Percentiles rank a stretch among this genome's conserved stretches.
These are phyloP conservation scores for Macrosteles quadrilineatus DNA, from an alignment of 1,140 invertebrate genomes.

Conservation along the genomic window DNA sequence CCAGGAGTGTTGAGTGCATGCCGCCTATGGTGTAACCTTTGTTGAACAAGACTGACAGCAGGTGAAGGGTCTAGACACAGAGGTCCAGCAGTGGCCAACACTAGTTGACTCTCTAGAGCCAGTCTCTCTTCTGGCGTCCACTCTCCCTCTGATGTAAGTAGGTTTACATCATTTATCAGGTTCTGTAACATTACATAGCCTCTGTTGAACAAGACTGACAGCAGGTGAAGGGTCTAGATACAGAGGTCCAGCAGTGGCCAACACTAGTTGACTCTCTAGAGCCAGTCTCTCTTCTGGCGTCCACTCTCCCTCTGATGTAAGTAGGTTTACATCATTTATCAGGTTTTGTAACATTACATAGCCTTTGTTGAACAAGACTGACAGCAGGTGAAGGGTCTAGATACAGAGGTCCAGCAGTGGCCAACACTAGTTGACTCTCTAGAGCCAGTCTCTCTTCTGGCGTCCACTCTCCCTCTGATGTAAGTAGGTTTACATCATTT, in stretches of 20 bases:
- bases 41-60: constrained; percentile 68
- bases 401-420: too few relatives aligned
- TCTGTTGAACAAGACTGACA: too few relatives aligned
- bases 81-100: constrained; percentile 79
- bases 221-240: too few relatives aligned
- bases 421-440: too few relatives aligned
- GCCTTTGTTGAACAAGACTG: too few relatives aligned
- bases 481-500: too few relatives aligned
- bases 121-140: constrained; percentile 79
- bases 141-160: constrained; percentile 63
- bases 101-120: constrained; percentile 76
- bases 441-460: too few relatives aligned
- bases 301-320: constrained; percentile 68
- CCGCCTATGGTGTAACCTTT: constrained; percentile 70
- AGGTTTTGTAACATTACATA: constrained; percentile 67
- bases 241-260: constrained; percentile 79
- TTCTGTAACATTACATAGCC: constrained; percentile 61
- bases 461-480: too few relatives aligned
- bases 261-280: constrained; percentile 79
- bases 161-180: constrained; percentile 72
- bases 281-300: constrained; percentile 76
- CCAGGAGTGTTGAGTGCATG: constrained; percentile 70
- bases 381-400: too few relatives aligned
- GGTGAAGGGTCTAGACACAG: constrained; percentile 86
- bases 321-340: constrained; percentile 69